These are phyloP conservation scores for Euzetes globulus DNA, from an alignment of 2,888 invertebrate genomes.

Conservation along the genomic window DNA sequence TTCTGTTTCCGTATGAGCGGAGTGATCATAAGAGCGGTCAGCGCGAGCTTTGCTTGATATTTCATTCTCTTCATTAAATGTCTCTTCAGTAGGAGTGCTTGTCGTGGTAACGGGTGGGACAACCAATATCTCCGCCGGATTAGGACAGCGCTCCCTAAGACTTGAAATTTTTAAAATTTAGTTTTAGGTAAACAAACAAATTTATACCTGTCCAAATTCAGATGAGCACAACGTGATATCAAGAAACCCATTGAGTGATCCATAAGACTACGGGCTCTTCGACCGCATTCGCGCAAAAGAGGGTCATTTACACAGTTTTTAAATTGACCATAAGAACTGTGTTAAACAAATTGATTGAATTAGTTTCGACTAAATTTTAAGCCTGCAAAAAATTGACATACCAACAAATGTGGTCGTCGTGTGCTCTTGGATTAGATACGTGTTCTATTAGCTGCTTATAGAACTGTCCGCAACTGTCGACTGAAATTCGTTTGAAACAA, in stretches of 20 bases:
- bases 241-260: conserved; percentile 41
- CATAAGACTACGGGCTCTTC: conserved; percentile 40
- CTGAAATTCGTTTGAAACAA: conserved; percentile 41
- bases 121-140: not conserved
- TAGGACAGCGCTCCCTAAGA: conserved; percentile 31
- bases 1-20: not conserved
- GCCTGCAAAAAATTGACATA: not conserved
- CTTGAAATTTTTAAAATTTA: not conserved
- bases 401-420: conserved; percentile 43
- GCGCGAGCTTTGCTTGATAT: conserved; percentile 21
- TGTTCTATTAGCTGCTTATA: conserved; percentile 41
- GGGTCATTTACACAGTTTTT: conserved; percentile 41
- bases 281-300: conserved; percentile 41
- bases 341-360: not conserved
- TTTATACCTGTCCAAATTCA: not conserved
- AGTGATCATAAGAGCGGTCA: conserved; percentile 4
- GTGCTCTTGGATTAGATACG: conserved; percentile 40
- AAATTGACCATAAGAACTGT: conserved; percentile 42
- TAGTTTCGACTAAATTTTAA: not conserved
- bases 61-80: conserved; percentile 18
- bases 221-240: conserved; percentile 32
- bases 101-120: conserved; percentile 26
- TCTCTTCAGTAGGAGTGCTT: conserved; percentile 30
- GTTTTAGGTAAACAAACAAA: not conserved
- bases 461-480: conserved; percentile 40